phyloP scores from a whole-genome alignment of 2,797 vertebrate species.

The Chaenodraco wilsoni region DNA sequence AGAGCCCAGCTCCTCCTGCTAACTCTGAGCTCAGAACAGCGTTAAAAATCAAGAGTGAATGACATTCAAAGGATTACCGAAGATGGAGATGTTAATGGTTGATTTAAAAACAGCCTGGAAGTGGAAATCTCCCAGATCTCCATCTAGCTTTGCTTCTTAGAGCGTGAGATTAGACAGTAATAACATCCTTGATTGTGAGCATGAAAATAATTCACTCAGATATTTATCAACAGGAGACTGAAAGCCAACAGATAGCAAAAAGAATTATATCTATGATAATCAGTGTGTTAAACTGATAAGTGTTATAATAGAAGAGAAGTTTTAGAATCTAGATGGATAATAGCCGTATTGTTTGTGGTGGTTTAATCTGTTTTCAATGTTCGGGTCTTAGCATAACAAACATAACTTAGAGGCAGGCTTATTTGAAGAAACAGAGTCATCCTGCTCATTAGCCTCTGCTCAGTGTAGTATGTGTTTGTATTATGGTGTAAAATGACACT shows the following conservation, averaged over 20 bases:
- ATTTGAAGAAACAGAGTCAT: conserved; percentile 12
- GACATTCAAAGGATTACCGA: conserved; percentile 71
- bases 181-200: conserved; percentile 69
- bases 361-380: conserved; percentile 24
- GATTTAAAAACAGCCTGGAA: conserved; percentile 69
- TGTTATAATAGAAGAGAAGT: conserved; percentile 54
- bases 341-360: conserved; percentile 11
- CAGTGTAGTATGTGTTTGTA: background rate
- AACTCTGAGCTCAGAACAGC: conserved; percentile 36
- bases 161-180: conserved; percentile 74
- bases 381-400: conserved; percentile 12
- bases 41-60: conserved; percentile 66
- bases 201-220: conserved; percentile 72
- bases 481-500: conserved; percentile 14
- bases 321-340: conserved; percentile 42
- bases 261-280: conserved; percentile 63
- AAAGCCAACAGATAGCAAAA: conserved; percentile 50
- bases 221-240: conserved; percentile 61
- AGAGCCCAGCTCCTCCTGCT: conserved; percentile 37
- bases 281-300: conserved; percentile 66
- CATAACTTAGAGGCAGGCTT: conserved; percentile 5
- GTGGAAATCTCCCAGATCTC: conserved; percentile 70
- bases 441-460: background rate
- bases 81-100: conserved; percentile 71
- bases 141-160: conserved; percentile 68